Conservation (phyloP, 2,797 vertebrate genomes). For the Eremophila alpestris region DNA sequence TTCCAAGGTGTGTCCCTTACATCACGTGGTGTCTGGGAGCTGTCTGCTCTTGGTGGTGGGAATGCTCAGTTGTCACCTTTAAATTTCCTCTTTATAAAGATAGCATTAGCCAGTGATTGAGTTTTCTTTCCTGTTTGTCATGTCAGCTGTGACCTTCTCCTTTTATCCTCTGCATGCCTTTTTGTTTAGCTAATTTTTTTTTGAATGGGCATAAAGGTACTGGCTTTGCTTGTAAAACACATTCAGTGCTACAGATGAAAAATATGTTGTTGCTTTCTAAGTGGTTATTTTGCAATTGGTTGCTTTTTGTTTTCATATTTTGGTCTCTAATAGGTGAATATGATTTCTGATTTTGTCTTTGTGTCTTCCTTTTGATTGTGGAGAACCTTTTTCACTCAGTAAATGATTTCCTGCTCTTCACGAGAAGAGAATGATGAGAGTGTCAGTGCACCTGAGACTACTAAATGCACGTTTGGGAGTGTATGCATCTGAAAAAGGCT, state of each 20-base stretch:
- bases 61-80: not conserved
- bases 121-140: not conserved
- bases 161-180: not conserved
- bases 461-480: not conserved
- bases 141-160: not conserved
- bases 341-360: not conserved
- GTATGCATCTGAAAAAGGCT: not conserved
- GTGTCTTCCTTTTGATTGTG: not conserved
- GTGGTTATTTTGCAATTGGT: not conserved
- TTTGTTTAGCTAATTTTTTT: not conserved
- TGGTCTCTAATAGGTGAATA: not conserved
- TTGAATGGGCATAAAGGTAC: not conserved
- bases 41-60: not conserved
- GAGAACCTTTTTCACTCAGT: not conserved
- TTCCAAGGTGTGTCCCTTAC: not conserved
- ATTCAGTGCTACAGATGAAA: not conserved
- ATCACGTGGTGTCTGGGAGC: rapidly evolving
- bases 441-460: not conserved
- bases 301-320: not conserved
- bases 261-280: not conserved
- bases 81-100: not conserved
- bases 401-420: not conserved
- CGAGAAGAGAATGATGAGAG: not conserved
- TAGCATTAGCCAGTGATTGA: not conserved
- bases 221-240: not conserved